Evolutionary conservation across 2,113 vertebrate species (phyloP), one percentile per base, ranked within the genome.

Genomic region (Notarius lentiginosus): DNA sequence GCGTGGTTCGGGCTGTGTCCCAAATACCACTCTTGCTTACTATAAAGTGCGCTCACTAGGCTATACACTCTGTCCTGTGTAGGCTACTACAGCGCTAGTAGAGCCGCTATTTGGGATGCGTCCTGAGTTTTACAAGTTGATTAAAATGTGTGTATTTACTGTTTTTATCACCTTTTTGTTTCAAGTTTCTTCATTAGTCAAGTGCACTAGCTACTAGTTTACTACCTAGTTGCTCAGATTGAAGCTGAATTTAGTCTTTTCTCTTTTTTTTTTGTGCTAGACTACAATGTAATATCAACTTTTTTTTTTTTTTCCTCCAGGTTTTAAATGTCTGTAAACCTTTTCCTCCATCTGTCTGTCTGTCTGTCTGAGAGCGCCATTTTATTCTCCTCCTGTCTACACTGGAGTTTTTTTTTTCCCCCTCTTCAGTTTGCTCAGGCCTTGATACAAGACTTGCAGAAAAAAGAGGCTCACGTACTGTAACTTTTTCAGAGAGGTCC

Each of bases 341-440:
- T 63, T 41, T 41, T 41, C 41, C 41, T 30, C 30, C 30, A 30
- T 30, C 1, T 30, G 30, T 30, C 30, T 41, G 41, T 41, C 34
- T 34, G 34, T 34, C 34, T 41, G 41, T 55, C 2, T 15, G 30
- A 47, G 60, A 82, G 89, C 88, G 88, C 86, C 90, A 90, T 91
- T 90, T 90, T 89, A 85, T 15, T 4, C 24, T 79, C n/a, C 0
- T 20, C 7, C 55, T 53, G 9, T n/a, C 27, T 34, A 7, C 65
- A 7, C 27, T 41, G 72, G 7, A 27, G 12, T 53, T 17, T 2
- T 17, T 2, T 53, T 11, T 17, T n/a, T n/a, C n/a, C 0, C 24
- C 53, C 0, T 14, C n/a, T 79, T 7, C 5, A 20, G 27, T 5
- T 79, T 76, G 20, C 5, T 6, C 47, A 22, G 22, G 8, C 7